Percentiles rank a stretch among this genome's conserved stretches.
phyloP scores from a whole-genome alignment of 2,113 vertebrate species.

The Podocnemis expansa region DNA sequence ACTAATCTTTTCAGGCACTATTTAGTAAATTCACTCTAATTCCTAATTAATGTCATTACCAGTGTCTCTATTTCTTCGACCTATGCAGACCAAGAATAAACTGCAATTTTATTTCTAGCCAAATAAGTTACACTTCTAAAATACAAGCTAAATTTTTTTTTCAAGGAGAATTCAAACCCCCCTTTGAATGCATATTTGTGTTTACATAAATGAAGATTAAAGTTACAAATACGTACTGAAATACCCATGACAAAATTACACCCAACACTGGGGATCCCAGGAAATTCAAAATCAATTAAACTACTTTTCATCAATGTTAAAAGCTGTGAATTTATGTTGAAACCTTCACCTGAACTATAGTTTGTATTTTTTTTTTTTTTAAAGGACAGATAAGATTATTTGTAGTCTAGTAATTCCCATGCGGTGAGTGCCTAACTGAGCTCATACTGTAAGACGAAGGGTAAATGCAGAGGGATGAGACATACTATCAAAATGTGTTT shows the following conservation, averaged over 20 bases:
- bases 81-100: neutral
- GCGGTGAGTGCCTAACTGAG: accelerated
- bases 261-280: neutral
- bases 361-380: neutral
- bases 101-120: neutral
- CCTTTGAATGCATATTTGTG: neutral
- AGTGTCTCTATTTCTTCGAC: neutral
- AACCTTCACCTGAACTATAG: accelerated
- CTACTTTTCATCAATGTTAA: neutral
- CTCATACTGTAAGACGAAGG: neutral
- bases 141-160: neutral
- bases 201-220: neutral
- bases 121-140: neutral
- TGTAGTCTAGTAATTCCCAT: neutral
- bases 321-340: neutral
- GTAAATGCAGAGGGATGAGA: neutral
- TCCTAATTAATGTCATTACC: neutral
- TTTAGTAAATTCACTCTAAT: accelerated
- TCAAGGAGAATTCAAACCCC: neutral
- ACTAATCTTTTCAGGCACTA: neutral
- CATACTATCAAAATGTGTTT: neutral
- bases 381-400: neutral
- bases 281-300: neutral
- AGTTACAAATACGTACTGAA: neutral
- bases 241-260: neutral